Base-by-base conservation (phyloP, 2,888 invertebrate genomes). In the Hofmannophila pseudospretella region DNA sequence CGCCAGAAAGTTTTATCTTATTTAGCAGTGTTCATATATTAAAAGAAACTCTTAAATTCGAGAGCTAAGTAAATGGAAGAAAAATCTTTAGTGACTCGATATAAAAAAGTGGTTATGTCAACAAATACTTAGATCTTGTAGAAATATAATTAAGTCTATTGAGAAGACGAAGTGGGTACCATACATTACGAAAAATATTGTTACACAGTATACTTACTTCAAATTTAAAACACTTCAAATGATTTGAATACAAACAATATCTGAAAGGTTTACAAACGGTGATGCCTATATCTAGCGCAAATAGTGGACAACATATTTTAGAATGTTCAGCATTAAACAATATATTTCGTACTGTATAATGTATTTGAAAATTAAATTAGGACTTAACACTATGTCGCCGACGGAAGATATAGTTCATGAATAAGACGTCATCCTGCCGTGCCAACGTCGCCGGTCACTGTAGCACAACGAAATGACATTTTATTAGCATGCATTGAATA, bases 381-480 rank as follows among this genome's bases (percentile, higher is more conserved):
- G 37, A 39, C 56, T 61, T 61, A 54, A 36, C 34, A 19, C 53
- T 61, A 64, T 41, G 38, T 44, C 48, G 56, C 50, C 65, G 72
- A 58, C 69, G 72, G 73, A 69, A 59, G 63, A 65, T 58, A 62
- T 42, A 25, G 30, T 40, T 50, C 52, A 54, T 61, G 59, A 47
- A 54, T 55, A 51, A 54, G 59, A 63, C 58, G 54, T 54, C 62
- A 54, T 51, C 64, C 47, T 67, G 73, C 75, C 75, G 60, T 74
- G 76, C 81, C 82, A 82, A 79, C 69, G 67, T 47, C 63, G 58
- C 42, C 50, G 57, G 48, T 80, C 81, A 84, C 84, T 84, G 84
- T 50, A 70, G 74, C 75, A 78, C 64, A 79, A 77, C 51, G 58
- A 59, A 67, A 62, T 49, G 39, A 51, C 40, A 44, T 49, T 41